These are phyloP conservation scores for Lindbergichthys nudifrons DNA, from an alignment of 2,797 vertebrate genomes.

Conservation along the genomic window DNA sequence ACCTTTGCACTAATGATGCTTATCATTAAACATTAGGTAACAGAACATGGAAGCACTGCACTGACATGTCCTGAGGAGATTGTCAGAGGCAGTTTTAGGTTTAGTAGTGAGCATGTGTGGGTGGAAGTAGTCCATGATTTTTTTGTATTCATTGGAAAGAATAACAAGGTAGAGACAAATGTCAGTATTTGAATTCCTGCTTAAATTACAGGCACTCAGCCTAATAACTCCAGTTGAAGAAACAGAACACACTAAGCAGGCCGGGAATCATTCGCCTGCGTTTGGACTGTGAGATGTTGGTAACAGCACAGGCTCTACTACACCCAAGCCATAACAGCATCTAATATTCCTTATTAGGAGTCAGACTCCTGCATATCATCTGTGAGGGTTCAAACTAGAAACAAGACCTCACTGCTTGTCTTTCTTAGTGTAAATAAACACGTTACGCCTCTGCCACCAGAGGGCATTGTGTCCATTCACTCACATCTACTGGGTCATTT, in stretches of 20 bases:
- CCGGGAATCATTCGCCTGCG: neutral
- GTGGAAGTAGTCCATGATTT: slow-evolving; percentile 3
- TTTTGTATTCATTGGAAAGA: neutral
- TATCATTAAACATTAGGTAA: neutral
- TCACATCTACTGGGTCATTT: slow-evolving; percentile 40
- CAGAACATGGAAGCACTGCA: neutral
- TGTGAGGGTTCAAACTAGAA: slow-evolving; percentile 26
- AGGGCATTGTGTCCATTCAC: slow-evolving; percentile 44
- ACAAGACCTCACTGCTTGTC: slow-evolving; percentile 17
- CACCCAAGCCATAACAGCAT: slow-evolving; percentile 20
- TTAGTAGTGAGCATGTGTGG: slow-evolving; percentile 6
- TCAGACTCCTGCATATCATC: slow-evolving; percentile 24
- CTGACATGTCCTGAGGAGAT: slow-evolving; percentile 10
- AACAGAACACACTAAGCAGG: neutral
- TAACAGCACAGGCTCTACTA: slow-evolving; percentile 12
- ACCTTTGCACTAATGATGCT: slow-evolving; percentile 7
- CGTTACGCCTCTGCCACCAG: slow-evolving; percentile 62
- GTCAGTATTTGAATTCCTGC: slow-evolving; percentile 5
- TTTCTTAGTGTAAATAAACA: slow-evolving; percentile 24
- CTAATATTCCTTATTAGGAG: slow-evolving; percentile 15
- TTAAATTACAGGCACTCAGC: neutral
- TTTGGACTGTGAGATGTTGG: slow-evolving; percentile 15
- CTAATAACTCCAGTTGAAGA: neutral
- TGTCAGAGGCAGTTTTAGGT: neutral
- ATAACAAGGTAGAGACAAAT: slow-evolving; percentile 7